These are phyloP conservation scores for Varanus salvator DNA, from an alignment of 2,113 vertebrate species.

Conservation along the genomic window DNA sequence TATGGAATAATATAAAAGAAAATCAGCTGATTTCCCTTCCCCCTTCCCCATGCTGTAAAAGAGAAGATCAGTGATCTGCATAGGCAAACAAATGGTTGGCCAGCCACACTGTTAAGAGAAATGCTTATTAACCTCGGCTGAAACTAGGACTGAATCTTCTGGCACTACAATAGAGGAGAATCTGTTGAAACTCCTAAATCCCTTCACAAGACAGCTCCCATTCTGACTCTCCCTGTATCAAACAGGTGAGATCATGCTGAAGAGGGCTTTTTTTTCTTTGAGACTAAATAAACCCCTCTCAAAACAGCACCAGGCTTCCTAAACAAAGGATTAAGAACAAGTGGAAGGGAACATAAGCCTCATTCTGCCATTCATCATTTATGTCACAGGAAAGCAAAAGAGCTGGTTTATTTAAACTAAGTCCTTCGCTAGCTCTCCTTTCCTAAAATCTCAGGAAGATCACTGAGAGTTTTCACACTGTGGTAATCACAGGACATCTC, in stretches of 20 bases:
- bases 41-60: background rate
- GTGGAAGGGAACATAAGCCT: constrained; percentile 50
- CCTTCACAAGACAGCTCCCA: background rate
- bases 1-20: background rate
- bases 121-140: background rate
- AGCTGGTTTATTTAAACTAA: constrained; percentile 52
- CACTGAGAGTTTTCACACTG: constrained; percentile 59
- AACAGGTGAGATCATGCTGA: constrained; percentile 29
- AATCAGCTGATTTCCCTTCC: background rate
- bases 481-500: constrained; percentile 21
- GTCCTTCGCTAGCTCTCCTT: constrained; percentile 52
- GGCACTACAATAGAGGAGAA: background rate
- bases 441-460: constrained; percentile 69
- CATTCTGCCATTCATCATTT: constrained; percentile 68
- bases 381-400: constrained; percentile 58
- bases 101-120: background rate
- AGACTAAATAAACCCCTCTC: constrained; percentile 67
- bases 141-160: constrained; percentile 16
- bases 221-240: constrained; percentile 27
- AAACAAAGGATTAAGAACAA: constrained; percentile 72
- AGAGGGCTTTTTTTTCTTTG: constrained; percentile 39
- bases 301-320: constrained; percentile 47
- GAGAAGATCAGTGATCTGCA: background rate
- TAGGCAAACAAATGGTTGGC: background rate
- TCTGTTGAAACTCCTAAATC: constrained; percentile 12